Base-by-base conservation (phyloP, 2,113 vertebrate genomes). In the Apeltes quadracus region DNA sequence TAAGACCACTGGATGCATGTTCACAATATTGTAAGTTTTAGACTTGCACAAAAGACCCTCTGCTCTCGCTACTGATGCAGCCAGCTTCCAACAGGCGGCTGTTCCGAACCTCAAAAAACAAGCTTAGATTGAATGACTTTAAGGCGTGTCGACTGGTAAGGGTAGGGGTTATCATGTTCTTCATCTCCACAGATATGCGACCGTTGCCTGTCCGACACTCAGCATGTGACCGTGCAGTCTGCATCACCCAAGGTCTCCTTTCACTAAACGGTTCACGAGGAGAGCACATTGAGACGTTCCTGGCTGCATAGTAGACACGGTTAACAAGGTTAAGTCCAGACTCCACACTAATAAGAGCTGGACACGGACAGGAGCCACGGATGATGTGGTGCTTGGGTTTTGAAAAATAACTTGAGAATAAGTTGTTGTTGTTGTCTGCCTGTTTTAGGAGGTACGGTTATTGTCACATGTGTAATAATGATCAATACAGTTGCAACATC, bases 301-400 rank as follows among this genome's bases (percentile, higher is more conserved):
- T 36, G 32, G 1, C 12, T 74, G 41, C 41, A 29, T 34, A 39
- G 73, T 72, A 78, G 79, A 79, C 58, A 72, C 0, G 43, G 72
- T 72, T 83, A 86, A 89, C 63, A 63, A 84, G 74, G 83, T 88
- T 87, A 87, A 73, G 75, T 83, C 63, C 51, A 64, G 89, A 75
- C 86, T 75, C 59, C 34, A 68, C 7, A 41, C 54, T 82, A 77
- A 90, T 89, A 80, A 84, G 61, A 70, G 56, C 34, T 32, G 34
- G 80, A 87, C 84, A 80, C 78, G 4, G 58, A 62, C 48, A 50
- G 81, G 78, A 72, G 81, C 64, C 75, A 7, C 53, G 32, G 51
- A 67, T 51, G 41, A 72, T 66, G 43, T 25, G n/a, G 18, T 22
- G 18, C 51, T 7, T 55, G 43, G 44, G 36, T 68, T 69, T 57